Base-by-base conservation (phyloP, 2,113 vertebrate species). In the Nettapus auritus region DNA sequence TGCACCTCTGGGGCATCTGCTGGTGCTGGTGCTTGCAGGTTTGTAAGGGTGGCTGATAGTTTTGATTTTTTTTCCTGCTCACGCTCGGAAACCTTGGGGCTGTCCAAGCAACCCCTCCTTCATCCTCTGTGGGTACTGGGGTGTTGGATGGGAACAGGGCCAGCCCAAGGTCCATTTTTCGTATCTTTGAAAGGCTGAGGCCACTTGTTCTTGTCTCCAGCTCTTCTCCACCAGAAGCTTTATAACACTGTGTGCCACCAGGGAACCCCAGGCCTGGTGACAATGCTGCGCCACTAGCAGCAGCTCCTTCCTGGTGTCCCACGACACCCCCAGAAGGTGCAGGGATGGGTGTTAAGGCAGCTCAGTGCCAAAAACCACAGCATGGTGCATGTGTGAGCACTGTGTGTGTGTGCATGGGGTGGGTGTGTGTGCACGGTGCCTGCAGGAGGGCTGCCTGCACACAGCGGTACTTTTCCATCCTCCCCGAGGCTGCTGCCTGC, bases 381-480 rank as follows among this genome's bases (percentile, higher is more conserved):
- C 66, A 26, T 2, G 3, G 53, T 40, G 11, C 1, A 8, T 1
- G 23, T 16, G 31, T 0, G 59, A 34, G 13, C 2, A 8, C 11
- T 22, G 20, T 6, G 31, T n/a, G 56, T 1, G 56, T 36, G 52
- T 8, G 29, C 0, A 0, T 63, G 46, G 62, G 53, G 78, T 36
- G n/a, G n/a, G 57, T 36, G 26, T 14, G 75, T 38, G 53, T 8
- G 28, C 0, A 0, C 60, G n/a, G 63, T 59, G 79, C 40, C 80
- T 6, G 5, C 0, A 0, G 31, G 13, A 86, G 42, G 66, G 36
- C 53, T 73, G 73, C 33, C 68, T 70, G 60, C 23, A 2, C 66
- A 84, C 83, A 9, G 86, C n/a, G 55, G 95, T 97, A 97, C 84
- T 97, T 96, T 96, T 96, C 96, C 93, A 93, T 73, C 84, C 69